Percentiles rank a stretch among this genome's conserved stretches.
Evolutionary conservation across 2,113 vertebrate species (phyloP).

Genomic region (Ciconia maguari): DNA sequence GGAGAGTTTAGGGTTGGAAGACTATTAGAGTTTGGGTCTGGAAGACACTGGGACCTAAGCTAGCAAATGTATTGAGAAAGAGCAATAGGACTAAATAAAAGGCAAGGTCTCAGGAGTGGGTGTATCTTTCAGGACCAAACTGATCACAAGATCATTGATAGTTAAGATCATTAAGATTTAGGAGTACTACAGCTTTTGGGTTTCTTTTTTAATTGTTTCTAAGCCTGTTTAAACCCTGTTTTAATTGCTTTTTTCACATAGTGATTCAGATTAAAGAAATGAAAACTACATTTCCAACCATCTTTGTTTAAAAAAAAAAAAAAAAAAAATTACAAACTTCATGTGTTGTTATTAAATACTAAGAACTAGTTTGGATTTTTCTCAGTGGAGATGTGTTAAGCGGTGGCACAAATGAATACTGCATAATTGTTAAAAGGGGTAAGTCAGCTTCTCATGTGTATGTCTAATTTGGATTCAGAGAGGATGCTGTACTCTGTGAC

Average conservation of each 20-base stretch:
- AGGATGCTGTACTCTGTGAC: neutral
- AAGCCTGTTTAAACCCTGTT: neutral
- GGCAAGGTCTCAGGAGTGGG: neutral
- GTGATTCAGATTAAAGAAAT: neutral
- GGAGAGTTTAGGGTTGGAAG: neutral
- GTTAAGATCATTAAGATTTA: neutral
- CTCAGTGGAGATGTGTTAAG: neutral
- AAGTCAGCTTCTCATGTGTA: neutral
- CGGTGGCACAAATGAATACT: constrained; percentile 5
- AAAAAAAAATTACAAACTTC: neutral
- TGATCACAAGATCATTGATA: neutral
- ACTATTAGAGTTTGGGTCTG: neutral
- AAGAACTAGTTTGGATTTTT: neutral
- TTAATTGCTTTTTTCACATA: constrained; percentile 28
- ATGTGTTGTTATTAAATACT: neutral
- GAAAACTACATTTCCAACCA: neutral
- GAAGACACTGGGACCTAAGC: neutral
- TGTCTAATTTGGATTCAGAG: neutral
- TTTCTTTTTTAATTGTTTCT: neutral
- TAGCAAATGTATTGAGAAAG: neutral
- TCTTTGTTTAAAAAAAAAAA: neutral
- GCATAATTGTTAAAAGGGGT: neutral
- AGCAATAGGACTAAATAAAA: neutral
- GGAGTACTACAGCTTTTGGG: neutral
- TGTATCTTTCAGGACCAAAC: neutral